These are phyloP conservation scores for Heteromormyrus szaboi DNA, from an alignment of 2,797 vertebrate genomes.

Conservation along the genomic window DNA sequence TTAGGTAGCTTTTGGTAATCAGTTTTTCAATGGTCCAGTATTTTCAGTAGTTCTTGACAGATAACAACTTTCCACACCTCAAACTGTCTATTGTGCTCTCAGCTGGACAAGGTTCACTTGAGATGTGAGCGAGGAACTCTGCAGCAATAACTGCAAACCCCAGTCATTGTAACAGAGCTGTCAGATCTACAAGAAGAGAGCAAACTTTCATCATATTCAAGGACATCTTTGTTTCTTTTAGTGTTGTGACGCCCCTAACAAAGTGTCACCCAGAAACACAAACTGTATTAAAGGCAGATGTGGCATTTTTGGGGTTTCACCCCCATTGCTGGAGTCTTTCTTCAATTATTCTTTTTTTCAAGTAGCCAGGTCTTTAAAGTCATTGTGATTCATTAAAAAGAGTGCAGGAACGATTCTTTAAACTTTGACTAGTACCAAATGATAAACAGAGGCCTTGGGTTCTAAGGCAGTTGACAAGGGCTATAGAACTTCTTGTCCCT, in stretches of 20 bases:
- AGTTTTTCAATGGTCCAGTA: neutral
- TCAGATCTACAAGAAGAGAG: neutral
- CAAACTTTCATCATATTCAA: neutral
- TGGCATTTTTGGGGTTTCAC: neutral
- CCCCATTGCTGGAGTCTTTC: neutral
- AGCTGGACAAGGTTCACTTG: neutral
- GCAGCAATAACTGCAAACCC: neutral
- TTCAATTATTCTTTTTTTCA: neutral
- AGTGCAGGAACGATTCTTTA: neutral
- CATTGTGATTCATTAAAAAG: neutral
- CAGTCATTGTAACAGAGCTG: neutral
- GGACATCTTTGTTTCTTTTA: neutral
- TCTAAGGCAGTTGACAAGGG: neutral
- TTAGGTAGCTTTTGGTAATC: neutral
- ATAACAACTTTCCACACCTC: neutral
- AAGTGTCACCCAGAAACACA: neutral
- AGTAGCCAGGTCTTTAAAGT: neutral
- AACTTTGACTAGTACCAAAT: neutral
- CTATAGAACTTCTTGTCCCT: neutral
- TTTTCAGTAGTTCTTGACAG: neutral
- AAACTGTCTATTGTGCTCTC: neutral
- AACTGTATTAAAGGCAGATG: neutral
- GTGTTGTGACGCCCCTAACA: neutral
- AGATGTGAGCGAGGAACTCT: constrained; percentile 1
- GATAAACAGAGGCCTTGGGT: neutral